Base-by-base conservation (phyloP, 2,797 vertebrate species). In the Cossypha caffra region DNA sequence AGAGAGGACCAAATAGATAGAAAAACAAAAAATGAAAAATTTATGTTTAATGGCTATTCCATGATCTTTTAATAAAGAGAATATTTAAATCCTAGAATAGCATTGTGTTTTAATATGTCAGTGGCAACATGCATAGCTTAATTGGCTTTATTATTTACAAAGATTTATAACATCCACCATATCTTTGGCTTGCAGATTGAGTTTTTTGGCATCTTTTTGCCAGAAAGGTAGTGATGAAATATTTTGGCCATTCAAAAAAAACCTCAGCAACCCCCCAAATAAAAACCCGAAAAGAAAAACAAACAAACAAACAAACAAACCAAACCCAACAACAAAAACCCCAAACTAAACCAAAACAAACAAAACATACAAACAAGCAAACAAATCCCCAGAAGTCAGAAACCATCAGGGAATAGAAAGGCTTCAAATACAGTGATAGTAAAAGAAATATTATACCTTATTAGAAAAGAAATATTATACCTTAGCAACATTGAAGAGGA, bases 21-120 rank as follows among this genome's bases (percentile, higher is more conserved):
- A 5, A 6, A 61, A 20, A 11, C 3, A 24, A 33, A 12, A 55
- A 54, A 18, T 1, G 0, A 17, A 62, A 57, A 33, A 2, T 16
- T 85, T 47, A 38, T 20, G 4, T 10, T 40, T 64, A 51, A 38
- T 66, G 28, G 55, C 45, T 4, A 33, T 68, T 55, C 16, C 0
- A 2, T 13, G 5, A 5, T 78, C 11, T 75, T 48, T 81, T 66
- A 59, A n/a, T 51, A 75, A 69, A 31, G 5, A 3, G 4, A 74
- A 69, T 55, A 14, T 66, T 79, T 68, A 66, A 84, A 29, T 67
- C 45, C 13, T 51, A 14, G 3, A 7, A 61, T 16, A 74, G 5
- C 45, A 8, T n/a, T 71, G 16, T 35, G 26, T 51, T 86, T 78
- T 82, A 29, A 67, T 33, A 25, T 1, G 1, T 23, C 67, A 54